These are phyloP conservation scores for Philopedon plagiatum DNA, from an alignment of 2,888 invertebrate genomes.

Conservation along the genomic window DNA sequence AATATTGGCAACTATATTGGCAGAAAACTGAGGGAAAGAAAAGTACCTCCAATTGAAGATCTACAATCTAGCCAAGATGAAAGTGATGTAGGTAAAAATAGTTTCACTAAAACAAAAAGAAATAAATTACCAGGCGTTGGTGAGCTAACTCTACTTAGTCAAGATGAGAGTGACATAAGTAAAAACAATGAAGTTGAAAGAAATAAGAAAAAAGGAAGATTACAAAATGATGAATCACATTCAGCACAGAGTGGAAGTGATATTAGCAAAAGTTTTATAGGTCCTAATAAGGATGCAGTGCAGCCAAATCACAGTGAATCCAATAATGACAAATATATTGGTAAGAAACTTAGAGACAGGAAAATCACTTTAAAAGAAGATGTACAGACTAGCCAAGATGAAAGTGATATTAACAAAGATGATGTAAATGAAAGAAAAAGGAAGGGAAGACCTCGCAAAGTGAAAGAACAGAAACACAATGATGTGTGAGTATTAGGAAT, in stretches of 20 bases:
- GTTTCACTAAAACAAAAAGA: no score
- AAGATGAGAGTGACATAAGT: no score
- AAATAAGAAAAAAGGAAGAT: neutral
- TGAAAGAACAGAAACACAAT: neutral
- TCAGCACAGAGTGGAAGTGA: neutral
- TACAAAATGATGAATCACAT: neutral
- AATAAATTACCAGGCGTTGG: no score
- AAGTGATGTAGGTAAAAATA: no score
- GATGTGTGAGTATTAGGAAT: neutral
- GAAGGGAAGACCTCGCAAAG: neutral
- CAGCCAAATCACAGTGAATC: neutral
- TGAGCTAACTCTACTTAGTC: no score
- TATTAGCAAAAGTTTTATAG: neutral
- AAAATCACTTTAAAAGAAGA: neutral
- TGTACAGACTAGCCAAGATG: conserved; percentile 7
- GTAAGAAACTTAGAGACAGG: neutral
- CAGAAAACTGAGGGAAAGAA: neutral
- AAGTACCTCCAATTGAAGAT: neutral
- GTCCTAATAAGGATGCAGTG: neutral
- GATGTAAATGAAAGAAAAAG: neutral
- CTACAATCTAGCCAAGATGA: neutral
- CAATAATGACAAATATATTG: neutral
- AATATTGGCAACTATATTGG: neutral
- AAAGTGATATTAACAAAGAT: neutral
- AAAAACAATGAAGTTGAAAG: no score